These are phyloP conservation scores for Sturnira hondurensis DNA, from an alignment of 2,113 vertebrate species.

Conservation along the genomic window DNA sequence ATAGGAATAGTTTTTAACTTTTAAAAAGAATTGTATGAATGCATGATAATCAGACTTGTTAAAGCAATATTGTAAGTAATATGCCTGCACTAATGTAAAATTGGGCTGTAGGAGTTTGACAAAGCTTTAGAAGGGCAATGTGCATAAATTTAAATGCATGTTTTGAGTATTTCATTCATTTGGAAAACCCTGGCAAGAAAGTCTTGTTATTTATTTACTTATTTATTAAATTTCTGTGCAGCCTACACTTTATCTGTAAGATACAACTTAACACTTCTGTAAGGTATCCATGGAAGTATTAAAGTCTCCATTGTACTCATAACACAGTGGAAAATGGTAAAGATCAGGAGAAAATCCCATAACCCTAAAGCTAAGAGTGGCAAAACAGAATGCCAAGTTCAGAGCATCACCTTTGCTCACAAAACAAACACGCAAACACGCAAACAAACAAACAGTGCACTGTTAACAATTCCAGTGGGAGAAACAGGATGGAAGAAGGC, in stretches of 20 bases:
- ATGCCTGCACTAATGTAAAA: not conserved
- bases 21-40: not conserved
- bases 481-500: not conserved
- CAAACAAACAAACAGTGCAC: not conserved
- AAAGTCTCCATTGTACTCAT: not conserved
- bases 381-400: not conserved
- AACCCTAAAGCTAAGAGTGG: not conserved
- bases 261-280: not conserved
- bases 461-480: not conserved
- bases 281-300: not conserved
- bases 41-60: not conserved
- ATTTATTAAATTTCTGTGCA: not conserved
- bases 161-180: not conserved
- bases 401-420: not conserved
- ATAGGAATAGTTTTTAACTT: not conserved
- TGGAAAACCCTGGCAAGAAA: not conserved
- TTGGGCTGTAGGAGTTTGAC: not conserved
- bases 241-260: not conserved
- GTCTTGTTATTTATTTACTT: not conserved
- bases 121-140: not conserved
- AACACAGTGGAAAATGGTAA: not conserved
- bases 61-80: not conserved
- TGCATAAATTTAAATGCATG: not conserved
- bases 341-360: not conserved
- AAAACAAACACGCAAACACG: not conserved